phyloP scores from a whole-genome alignment of 2,113 vertebrate species.

The Cardinalis cardinalis region DNA sequence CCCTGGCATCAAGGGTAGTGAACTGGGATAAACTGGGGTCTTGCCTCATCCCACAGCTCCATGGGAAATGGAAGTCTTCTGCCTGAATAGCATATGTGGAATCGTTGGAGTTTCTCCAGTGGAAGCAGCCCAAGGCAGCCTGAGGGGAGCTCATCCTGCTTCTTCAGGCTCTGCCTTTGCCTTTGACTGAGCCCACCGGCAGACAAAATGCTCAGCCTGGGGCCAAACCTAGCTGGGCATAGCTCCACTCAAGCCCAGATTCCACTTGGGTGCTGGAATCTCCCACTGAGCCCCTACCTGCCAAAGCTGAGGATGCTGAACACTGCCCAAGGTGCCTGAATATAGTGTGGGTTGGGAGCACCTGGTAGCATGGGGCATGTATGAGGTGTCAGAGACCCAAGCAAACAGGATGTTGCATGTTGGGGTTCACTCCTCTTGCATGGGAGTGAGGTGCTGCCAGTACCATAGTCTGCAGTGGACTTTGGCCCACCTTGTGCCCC shows the following conservation, averaged over 20 bases:
- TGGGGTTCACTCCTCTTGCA: not conserved
- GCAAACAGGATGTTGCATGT: not conserved
- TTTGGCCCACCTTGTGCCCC: not conserved
- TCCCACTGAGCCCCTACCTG: fast-evolving
- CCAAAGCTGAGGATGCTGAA: not conserved
- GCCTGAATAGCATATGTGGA: fast-evolving
- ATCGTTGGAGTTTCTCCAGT: not conserved
- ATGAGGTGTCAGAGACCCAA: fast-evolving
- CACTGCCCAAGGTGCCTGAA: not conserved
- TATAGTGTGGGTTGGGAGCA: not conserved
- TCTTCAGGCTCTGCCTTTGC: not conserved
- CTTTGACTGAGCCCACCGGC: not conserved
- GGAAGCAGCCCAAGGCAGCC: not conserved
- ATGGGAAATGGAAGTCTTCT: not conserved
- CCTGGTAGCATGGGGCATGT: fast-evolving
- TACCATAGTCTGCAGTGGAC: not conserved
- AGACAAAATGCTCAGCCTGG: not conserved
- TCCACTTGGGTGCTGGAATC: not conserved
- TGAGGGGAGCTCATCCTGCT: not conserved
- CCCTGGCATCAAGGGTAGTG: not conserved
- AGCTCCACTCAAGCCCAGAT: not conserved
- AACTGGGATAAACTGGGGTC: not conserved
- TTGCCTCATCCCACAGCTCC: not conserved
- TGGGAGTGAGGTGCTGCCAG: not conserved
- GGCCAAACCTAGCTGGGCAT: not conserved